These are phyloP conservation scores for Dromius quadrimaculatus DNA, from an alignment of 2,888 invertebrate genomes.

Conservation along the genomic window DNA sequence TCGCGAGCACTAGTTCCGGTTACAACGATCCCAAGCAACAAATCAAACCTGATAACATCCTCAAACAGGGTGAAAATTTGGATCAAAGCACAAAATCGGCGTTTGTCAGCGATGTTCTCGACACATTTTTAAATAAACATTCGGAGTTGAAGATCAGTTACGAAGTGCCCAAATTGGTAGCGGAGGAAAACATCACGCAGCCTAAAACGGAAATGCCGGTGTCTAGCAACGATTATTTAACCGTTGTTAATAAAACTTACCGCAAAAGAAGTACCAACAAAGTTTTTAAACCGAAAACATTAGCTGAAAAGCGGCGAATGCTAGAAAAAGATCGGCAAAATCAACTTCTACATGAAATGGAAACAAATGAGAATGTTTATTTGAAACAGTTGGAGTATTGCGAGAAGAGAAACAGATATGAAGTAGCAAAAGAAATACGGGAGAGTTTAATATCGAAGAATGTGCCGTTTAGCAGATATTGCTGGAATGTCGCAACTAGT, in stretches of 20 bases:
- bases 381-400: conserved; percentile 55
- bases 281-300: conserved; percentile 67
- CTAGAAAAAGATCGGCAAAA: conserved; percentile 62
- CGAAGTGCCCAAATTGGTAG: conserved; percentile 62
- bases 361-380: conserved; percentile 64
- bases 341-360: conserved; percentile 65
- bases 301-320: conserved; percentile 69
- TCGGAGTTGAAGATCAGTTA: conserved; percentile 66
- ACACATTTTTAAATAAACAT: conserved; percentile 68
- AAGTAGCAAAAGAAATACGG: conserved; percentile 65
- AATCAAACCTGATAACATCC: conserved; percentile 29
- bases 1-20: conserved; percentile 35
- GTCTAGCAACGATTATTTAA: conserved; percentile 31
- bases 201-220: conserved; percentile 53
- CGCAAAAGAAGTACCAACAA: conserved; percentile 57
- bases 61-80: conserved; percentile 33
- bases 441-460: conserved; percentile 63
- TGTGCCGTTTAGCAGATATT: conserved; percentile 63
- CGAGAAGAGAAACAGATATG: conserved; percentile 59
- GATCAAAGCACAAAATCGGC: conserved; percentile 60
- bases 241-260: conserved; percentile 8
- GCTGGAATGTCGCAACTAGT: conserved; percentile 61
- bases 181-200: conserved; percentile 59
- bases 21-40: neutral
- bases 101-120: conserved; percentile 68